These are phyloP conservation scores for Nemotelus pantherinus DNA, from an alignment of 2,888 invertebrate genomes.

Conservation along the genomic window DNA sequence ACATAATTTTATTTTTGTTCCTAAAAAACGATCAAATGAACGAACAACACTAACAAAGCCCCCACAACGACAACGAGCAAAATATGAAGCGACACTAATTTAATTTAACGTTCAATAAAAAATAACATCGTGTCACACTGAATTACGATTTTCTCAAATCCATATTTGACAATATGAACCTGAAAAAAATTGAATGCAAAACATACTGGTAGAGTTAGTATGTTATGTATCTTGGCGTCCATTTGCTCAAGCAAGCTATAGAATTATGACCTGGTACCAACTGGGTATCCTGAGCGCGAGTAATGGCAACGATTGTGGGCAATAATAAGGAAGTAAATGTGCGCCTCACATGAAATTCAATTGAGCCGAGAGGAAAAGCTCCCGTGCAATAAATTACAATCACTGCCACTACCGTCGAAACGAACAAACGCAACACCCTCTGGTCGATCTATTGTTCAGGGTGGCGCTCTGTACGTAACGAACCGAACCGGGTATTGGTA, in stretches of 20 bases:
- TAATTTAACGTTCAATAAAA: constrained; percentile 5
- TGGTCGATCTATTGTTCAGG: neutral
- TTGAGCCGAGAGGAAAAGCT: constrained; percentile 38
- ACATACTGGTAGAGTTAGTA: too few species aligned
- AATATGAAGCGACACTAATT: neutral
- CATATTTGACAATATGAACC: neutral
- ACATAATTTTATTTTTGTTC: neutral
- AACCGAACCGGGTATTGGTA: neutral
- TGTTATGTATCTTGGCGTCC: too few species aligned
- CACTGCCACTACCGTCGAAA: neutral
- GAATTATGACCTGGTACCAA: neutral
- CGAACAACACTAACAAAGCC: too few species aligned
- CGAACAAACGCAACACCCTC: neutral
- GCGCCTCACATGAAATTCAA: constrained; percentile 34
- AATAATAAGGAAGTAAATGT: constrained; percentile 27
- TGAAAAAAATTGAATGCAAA: too few species aligned
- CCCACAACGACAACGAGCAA: neutral
- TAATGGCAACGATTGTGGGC: neutral
- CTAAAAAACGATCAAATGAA: neutral
- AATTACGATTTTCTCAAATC: constrained; percentile 10
- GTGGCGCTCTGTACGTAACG: neutral
- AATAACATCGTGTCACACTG: neutral
- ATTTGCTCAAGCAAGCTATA: too few species aligned
- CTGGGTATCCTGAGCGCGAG: neutral
- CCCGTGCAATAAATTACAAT: constrained; percentile 38